Base-by-base conservation (phyloP, 2,888 invertebrate genomes). In the Drosophila prolongata region DNA sequence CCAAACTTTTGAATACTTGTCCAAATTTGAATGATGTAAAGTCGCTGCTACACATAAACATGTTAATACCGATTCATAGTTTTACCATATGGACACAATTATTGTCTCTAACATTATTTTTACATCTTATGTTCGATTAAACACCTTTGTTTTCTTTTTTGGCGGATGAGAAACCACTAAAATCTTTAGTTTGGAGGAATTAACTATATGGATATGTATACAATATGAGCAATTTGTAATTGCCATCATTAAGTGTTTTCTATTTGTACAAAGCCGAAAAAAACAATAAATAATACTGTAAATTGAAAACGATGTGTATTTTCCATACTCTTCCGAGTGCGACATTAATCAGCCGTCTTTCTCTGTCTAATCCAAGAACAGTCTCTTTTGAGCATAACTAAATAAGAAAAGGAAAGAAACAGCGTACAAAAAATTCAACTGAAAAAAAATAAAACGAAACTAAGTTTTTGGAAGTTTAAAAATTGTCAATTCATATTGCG, bases 241-340 rank as follows among this genome's bases (percentile, higher is more conserved):
- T 60, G 75, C 69, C 47, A 87, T 75, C 62, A 87, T 76, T 88
- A 89, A 89, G 82, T 89, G 89, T 89, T 89, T 83, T 83, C 85
- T 89, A 83, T 83, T 86, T 88, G 87, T 88, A 83, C 70, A 88
- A 87, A 83, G 58, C 16, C 34, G 53, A 86, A 76, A 57, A 73
- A 83, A 66, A 55, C 61, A 65, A 65, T 74, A 71, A 66, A 72
- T 66, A 35, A 87, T 80, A 37, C 42, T 43, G 35, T 57, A 50
- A 61, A 59, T 35, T 43, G 16, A 49, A 35, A 34, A 14, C 11
- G 16, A 43, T 4, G n/a, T 46, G 13, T n/a, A 2, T 19, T 24
- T 24, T 24, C 24, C 4, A 24, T 46, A 27, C 9, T 10, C 1
- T 43, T 9, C 5, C 9, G 6, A 13, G 24, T 44, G 13, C 19